These are phyloP conservation scores for Macrocentrus cingulum DNA, from an alignment of 1,140 invertebrate genomes.

Conservation along the genomic window DNA sequence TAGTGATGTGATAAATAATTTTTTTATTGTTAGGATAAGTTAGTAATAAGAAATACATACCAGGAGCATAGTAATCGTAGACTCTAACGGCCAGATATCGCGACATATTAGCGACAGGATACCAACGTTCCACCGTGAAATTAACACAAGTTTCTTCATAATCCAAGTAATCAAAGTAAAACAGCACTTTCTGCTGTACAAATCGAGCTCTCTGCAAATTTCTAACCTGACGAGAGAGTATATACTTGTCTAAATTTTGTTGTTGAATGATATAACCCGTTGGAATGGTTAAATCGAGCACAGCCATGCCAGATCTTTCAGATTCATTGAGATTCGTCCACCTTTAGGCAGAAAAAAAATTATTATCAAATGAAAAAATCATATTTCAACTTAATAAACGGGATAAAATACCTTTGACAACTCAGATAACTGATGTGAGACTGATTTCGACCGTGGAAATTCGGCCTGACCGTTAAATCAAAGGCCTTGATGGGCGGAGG, in stretches of 20 bases:
- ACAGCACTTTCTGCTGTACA: conserved; percentile 79
- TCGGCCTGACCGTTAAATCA: conserved; percentile 68
- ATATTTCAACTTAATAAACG: neutral
- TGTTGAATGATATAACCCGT: conserved; percentile 94
- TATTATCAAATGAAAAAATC: neutral
- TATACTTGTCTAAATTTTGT: conserved; percentile 82
- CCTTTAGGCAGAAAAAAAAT: conserved; percentile 58
- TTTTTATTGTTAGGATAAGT: neutral
- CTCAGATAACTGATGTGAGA: conserved; percentile 84
- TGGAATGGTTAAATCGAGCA: conserved; percentile 88
- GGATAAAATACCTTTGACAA: conserved; percentile 85
- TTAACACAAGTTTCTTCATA: conserved; percentile 83
- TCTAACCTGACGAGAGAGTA: conserved; percentile 70
- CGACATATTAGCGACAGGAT: conserved; percentile 95
- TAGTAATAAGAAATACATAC: conserved; percentile 58
- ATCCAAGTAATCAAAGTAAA: conserved; percentile 92
- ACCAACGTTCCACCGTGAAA: conserved; percentile 92
- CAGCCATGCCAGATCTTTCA: conserved; percentile 83
- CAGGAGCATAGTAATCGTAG: conserved; percentile 96
- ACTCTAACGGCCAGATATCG: conserved; percentile 85
- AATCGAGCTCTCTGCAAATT: conserved; percentile 86
- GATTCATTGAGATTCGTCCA: conserved; percentile 81
- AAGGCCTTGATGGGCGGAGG: conserved; percentile 80
- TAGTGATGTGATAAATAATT: too few species aligned
- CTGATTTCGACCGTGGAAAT: conserved; percentile 88